A percentile compares a stretch with the other conserved stretches of the same genome.
Evolutionary conservation across 1,140 invertebrate species (phyloP).

Genomic region (Drosophila bocki): DNA sequence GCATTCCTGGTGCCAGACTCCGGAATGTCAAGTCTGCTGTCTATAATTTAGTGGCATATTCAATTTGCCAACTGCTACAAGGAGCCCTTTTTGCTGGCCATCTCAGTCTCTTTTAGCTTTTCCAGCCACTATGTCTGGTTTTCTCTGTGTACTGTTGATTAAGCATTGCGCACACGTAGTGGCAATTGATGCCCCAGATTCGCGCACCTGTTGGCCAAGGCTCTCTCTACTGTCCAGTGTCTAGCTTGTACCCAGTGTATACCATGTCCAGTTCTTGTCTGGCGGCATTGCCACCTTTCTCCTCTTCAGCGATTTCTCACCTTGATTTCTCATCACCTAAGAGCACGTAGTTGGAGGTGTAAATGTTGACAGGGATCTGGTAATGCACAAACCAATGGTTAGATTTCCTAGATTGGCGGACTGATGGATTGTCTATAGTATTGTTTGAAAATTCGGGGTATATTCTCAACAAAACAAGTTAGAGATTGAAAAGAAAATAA

Average conservation of each 20-base stretch:
- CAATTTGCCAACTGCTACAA: conserved; percentile 49
- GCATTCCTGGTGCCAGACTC: conserved; percentile 22
- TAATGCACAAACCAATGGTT: conserved; percentile 22
- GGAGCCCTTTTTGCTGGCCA: conserved; percentile 7
- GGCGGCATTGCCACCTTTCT: background rate
- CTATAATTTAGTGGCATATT: conserved; percentile 67
- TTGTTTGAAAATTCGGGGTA: background rate
- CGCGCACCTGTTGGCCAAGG: conserved; percentile 69
- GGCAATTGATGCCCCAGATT: conserved; percentile 79
- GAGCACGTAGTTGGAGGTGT: conserved; percentile 31
- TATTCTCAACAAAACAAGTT: background rate
- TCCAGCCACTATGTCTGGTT: background rate
- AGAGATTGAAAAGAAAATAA: background rate
- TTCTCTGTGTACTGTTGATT: conserved; percentile 42
- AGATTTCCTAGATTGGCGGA: background rate
- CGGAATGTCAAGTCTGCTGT: conserved; percentile 52
- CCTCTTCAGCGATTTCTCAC: conserved; percentile 12
- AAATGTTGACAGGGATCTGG: conserved; percentile 40
- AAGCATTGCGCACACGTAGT: conserved; percentile 74
- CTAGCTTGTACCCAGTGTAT: too few species aligned
- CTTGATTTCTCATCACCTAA: conserved; percentile 35
- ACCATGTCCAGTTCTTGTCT: conserved; percentile 7
- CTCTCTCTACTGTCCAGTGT: background rate
- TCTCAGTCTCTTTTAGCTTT: background rate
- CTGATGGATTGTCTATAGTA: background rate